Conservation (phyloP, 64 coral and sea anemone genomes). For the Pocillopora verrucosa region DNA sequence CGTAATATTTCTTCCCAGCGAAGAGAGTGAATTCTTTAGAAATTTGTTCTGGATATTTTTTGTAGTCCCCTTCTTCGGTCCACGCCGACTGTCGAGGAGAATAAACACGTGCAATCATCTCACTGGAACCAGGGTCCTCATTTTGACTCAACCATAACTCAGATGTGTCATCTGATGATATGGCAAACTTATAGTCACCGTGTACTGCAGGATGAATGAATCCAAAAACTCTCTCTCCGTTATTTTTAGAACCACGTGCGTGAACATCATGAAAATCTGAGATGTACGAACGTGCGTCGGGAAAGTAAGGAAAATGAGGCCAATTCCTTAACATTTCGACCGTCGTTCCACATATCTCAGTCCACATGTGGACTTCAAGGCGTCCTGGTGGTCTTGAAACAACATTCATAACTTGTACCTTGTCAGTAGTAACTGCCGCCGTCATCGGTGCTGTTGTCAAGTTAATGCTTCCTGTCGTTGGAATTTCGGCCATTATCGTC, state of each 20-base stretch:
- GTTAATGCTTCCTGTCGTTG: no score
- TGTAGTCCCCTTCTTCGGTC: neutral
- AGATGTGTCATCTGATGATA: neutral
- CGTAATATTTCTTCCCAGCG: constrained; percentile 21
- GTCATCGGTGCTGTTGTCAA: no score
- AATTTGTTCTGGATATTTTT: neutral
- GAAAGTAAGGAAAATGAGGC: constrained; percentile 29
- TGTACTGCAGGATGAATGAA: neutral
- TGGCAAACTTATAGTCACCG: constrained; percentile 27
- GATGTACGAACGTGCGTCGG: neutral
- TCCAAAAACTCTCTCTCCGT: constrained; percentile 7
- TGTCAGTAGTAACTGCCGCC: no score
- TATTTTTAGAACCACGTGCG: neutral
- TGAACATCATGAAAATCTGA: neutral
- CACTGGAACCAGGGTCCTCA: neutral
- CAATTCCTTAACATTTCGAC: neutral
- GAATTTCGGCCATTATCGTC: no score
- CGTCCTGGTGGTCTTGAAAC: neutral
- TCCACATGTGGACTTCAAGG: neutral
- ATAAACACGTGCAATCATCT: constrained; percentile 14
- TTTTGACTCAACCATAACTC: constrained; percentile 20
- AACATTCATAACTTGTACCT: neutral
- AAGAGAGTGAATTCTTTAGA: neutral
- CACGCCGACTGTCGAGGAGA: neutral
- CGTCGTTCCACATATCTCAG: neutral